A percentile compares a stretch with the other conserved stretches of the same genome.
Evolutionary conservation across 2,113 vertebrate species (phyloP).

Genomic region (Ameiurus melas): DNA sequence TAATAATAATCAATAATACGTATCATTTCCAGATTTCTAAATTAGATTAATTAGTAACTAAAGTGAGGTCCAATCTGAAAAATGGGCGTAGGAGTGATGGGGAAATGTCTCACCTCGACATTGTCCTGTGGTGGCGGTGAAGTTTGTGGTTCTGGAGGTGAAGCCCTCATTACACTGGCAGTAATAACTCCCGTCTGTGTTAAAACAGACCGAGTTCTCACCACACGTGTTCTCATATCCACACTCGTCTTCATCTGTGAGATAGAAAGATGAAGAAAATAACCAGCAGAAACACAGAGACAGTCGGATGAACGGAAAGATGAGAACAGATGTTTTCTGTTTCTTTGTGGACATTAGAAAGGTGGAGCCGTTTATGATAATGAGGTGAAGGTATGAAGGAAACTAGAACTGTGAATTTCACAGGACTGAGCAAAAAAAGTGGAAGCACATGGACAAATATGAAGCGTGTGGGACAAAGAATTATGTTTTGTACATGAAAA

Average conservation of each 20-base stretch:
- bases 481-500: neutral
- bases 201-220: neutral
- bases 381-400: neutral
- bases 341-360: neutral
- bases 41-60: neutral
- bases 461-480: neutral
- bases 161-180: constrained; percentile 28
- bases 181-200: constrained; percentile 39
- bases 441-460: neutral
- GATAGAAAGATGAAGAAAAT: neutral
- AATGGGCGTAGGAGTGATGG: neutral
- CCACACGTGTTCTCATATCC: neutral
- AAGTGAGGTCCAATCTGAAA: neutral
- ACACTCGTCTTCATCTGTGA: constrained; percentile 51
- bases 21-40: neutral
- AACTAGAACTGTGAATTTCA: too few relatives aligned
- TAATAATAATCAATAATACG: too few relatives aligned
- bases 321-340: too few relatives aligned
- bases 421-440: too few relatives aligned
- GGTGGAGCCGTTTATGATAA: neutral
- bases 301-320: neutral
- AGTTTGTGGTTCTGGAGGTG: neutral
- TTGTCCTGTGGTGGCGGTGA: constrained; percentile 24
- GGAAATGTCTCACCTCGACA: constrained; percentile 35
- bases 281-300: neutral